Conservation (phyloP, 2,797 vertebrate species). For the Sebastes vulpes region DNA sequence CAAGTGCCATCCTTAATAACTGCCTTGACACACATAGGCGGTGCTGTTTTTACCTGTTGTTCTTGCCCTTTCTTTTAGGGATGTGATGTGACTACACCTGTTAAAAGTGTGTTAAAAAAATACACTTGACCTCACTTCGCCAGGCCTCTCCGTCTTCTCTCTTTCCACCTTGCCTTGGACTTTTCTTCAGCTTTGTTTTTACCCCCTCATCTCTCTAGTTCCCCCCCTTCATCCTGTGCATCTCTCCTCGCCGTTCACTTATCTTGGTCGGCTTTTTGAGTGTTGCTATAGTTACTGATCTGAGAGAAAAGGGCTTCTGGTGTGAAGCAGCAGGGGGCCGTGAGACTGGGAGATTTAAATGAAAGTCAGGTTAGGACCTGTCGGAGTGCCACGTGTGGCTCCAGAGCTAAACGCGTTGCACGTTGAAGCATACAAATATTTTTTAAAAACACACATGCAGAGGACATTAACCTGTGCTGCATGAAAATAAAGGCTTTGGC, state of each 20-base stretch:
- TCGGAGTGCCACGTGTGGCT: conserved; percentile 31
- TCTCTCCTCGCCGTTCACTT: neutral
- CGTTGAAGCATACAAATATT: neutral
- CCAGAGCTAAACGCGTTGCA: neutral
- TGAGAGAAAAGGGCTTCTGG: conserved; percentile 41
- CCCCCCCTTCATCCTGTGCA: neutral
- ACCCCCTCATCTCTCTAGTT: neutral
- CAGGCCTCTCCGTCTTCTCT: neutral
- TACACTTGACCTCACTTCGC: neutral
- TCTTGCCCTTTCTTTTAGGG: neutral
- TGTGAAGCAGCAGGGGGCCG: conserved; percentile 45
- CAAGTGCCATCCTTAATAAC: neutral
- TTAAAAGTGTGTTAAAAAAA: neutral
- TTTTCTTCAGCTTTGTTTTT: conserved; percentile 1
- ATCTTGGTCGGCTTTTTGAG: conserved; percentile 37
- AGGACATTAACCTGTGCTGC: neutral
- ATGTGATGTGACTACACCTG: neutral
- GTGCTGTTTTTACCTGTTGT: neutral
- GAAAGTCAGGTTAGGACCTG: conserved; percentile 59
- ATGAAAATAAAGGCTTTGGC: neutral
- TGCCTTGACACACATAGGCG: neutral
- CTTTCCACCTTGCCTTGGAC: neutral
- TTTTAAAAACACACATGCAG: neutral
- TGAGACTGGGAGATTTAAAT: conserved; percentile 51
- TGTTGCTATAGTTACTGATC: conserved; percentile 76